Percentiles rank a stretch among this genome's conserved stretches.
These are phyloP conservation scores for Jordanella pulchra DNA, from an alignment of 2,797 vertebrate species.

Conservation along the genomic window DNA sequence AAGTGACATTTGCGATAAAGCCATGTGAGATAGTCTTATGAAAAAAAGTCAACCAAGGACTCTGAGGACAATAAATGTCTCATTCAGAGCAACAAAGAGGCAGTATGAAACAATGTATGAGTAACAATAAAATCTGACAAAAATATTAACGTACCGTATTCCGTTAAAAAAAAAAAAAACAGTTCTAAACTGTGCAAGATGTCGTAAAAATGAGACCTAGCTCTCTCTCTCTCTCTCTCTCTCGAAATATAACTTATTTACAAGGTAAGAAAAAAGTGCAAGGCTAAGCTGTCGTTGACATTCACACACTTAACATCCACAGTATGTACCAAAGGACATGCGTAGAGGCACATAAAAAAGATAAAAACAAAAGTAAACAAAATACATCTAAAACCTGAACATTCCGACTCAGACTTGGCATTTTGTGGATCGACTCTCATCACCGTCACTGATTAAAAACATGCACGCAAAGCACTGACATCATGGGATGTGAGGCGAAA, in stretches of 20 bases:
- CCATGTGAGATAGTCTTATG: constrained; percentile 30
- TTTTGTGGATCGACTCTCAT: constrained; percentile 57
- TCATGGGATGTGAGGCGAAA: constrained; percentile 74
- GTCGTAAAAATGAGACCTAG: constrained; percentile 40
- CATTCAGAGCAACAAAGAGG: constrained; percentile 40
- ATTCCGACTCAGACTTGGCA: constrained; percentile 41
- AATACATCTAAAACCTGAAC: constrained; percentile 60
- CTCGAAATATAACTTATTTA: constrained; percentile 57
- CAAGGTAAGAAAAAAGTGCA: constrained; percentile 66
- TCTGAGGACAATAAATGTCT: constrained; percentile 21
- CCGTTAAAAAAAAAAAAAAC: constrained; percentile 27
- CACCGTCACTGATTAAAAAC: constrained; percentile 45
- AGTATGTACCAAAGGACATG: constrained; percentile 73
- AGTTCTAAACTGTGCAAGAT: constrained; percentile 21
- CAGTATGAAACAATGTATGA: constrained; percentile 45
- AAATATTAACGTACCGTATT: constrained; percentile 35
- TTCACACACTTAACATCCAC: constrained; percentile 70
- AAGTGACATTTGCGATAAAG: constrained; percentile 53
- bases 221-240: constrained; percentile 5
- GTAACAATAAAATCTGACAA: constrained; percentile 36
- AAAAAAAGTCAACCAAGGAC: constrained; percentile 30
- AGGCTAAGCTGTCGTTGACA: constrained; percentile 67
- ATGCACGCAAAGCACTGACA: constrained; percentile 68
- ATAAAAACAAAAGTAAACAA: constrained; percentile 53
- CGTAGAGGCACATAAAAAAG: constrained; percentile 70